Conservation (phyloP, 2,888 invertebrate genomes). For the Eugnorisma glareosa region DNA sequence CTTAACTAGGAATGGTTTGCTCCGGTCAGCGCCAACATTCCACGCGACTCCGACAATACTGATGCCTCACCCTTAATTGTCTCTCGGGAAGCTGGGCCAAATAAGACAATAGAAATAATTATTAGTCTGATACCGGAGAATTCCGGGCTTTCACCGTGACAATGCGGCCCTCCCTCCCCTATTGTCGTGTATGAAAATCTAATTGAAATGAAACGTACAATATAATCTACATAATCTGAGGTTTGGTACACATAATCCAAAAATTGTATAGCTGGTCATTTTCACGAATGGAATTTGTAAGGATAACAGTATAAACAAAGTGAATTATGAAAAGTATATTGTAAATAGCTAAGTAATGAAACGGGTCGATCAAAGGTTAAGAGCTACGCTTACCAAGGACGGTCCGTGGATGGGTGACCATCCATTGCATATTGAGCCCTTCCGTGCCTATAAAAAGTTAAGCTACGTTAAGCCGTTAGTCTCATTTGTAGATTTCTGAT, state of each 20-base stretch:
- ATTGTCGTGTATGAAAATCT: slow-evolving; percentile 78
- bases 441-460: too few species aligned
- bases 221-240: slow-evolving; percentile 70
- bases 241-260: slow-evolving; percentile 45
- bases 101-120: slow-evolving; percentile 84
- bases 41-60: slow-evolving; percentile 51
- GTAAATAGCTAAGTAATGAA: not conserved
- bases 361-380: not conserved
- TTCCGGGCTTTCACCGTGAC: slow-evolving; percentile 72
- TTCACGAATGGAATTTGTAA: slow-evolving; percentile 22
- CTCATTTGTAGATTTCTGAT: too few species aligned
- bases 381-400: not conserved
- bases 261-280: slow-evolving; percentile 36
- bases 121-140: slow-evolving; percentile 77
- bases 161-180: slow-evolving; percentile 70
- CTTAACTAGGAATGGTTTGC: slow-evolving; percentile 19
- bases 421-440: not conserved
- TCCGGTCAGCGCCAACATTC: slow-evolving; percentile 58
- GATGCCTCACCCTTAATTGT: slow-evolving; percentile 64
- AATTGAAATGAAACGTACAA: slow-evolving; percentile 76
- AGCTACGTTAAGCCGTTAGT: too few species aligned
- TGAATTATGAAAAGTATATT: slow-evolving; percentile 9
- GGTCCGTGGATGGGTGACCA: not conserved
- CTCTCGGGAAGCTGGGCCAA: slow-evolving; percentile 67
- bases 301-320: slow-evolving; percentile 19